phyloP scores from a whole-genome alignment of 1,140 invertebrate species.

The Melanaphis sacchari region DNA sequence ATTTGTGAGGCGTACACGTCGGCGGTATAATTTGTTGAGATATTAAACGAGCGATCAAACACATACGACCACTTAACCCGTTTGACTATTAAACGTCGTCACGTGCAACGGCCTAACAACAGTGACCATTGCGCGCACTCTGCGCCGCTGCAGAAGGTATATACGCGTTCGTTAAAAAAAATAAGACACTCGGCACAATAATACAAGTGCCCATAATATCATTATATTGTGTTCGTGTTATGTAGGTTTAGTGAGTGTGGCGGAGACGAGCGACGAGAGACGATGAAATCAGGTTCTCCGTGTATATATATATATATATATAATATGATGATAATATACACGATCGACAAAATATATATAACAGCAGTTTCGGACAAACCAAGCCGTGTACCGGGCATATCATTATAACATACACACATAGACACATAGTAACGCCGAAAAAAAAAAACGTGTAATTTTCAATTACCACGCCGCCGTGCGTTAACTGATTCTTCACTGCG shows the following conservation, averaged over 20 bases:
- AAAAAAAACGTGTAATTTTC: constrained; percentile 32
- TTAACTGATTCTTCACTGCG: background rate
- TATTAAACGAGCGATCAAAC: background rate
- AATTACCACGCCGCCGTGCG: background rate
- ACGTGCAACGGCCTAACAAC: background rate
- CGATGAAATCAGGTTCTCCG: constrained; percentile 7
- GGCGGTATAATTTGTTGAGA: background rate
- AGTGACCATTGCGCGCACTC: no score
- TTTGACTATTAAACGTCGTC: background rate
- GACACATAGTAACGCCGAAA: background rate
- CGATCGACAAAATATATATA: background rate
- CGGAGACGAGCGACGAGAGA: background rate
- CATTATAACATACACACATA: background rate
- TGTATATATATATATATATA: background rate
- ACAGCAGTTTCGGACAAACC: background rate
- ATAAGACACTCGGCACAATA: background rate
- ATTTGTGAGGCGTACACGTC: background rate
- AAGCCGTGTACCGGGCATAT: background rate
- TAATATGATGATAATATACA: background rate
- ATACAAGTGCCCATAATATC: background rate
- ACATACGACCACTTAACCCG: background rate
- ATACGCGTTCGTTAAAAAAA: background rate
- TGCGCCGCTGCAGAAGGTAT: background rate
- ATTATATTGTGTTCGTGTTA: background rate
- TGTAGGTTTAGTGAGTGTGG: background rate